phyloP scores from a whole-genome alignment of 2,797 vertebrate genomes.

The Schizopygopsis pylzovi region DNA sequence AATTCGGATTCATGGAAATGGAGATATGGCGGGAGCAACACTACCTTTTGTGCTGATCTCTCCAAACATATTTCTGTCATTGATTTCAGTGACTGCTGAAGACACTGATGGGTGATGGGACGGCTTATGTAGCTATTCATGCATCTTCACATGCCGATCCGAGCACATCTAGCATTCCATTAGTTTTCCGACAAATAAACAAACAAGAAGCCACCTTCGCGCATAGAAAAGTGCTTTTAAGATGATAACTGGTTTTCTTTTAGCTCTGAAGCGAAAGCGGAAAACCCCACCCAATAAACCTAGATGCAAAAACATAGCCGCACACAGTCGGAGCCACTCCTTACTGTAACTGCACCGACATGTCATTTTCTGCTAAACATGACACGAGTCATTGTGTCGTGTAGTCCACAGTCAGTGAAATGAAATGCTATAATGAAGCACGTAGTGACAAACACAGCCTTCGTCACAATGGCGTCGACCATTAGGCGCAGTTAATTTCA shows the following conservation, averaged over 20 bases:
- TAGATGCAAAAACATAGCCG: constrained; percentile 23
- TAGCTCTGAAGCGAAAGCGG: not conserved
- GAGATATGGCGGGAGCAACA: constrained; percentile 28
- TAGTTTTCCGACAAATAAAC: not conserved
- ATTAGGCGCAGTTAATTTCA: not conserved
- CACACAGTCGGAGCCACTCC: not conserved
- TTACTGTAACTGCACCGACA: not conserved
- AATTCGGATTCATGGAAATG: constrained; percentile 24
- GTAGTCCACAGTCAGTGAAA: constrained; percentile 7
- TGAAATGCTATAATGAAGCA: constrained; percentile 7
- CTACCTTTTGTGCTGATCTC: constrained; percentile 30
- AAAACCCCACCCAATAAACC: constrained; percentile 34
- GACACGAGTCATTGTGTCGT: constrained; percentile 24
- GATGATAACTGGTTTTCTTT: constrained; percentile 23
- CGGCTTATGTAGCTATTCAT: constrained; percentile 17
- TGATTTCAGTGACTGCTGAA: constrained; percentile 46
- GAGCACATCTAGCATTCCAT: not conserved
- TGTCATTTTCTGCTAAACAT: constrained; percentile 26
- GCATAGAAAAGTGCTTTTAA: not conserved
- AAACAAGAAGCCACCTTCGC: not conserved
- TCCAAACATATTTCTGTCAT: constrained; percentile 38
- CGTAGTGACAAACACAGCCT: not conserved
- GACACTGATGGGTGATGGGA: constrained; percentile 41
- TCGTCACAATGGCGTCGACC: not conserved
- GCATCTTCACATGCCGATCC: constrained; percentile 19